Evolutionary conservation across 53 echinoderm and acorn worm species (phyloP).

Genomic region (Holothuria leucospilota): DNA sequence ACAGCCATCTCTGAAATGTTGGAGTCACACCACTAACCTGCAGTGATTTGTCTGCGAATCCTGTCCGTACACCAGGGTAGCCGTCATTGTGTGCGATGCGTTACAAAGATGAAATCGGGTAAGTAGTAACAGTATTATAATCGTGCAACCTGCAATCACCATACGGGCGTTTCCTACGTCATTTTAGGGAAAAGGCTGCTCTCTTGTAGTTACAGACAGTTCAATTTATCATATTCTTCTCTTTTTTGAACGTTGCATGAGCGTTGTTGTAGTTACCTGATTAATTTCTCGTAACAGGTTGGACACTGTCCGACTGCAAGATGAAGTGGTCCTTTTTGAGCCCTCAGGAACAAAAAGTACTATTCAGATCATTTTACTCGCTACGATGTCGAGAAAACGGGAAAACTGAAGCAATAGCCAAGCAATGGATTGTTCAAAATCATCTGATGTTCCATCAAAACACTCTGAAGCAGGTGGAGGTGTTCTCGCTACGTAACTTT

Average conservation of each 20-base stretch:
- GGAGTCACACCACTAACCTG: no score
- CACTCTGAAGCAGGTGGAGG: not conserved
- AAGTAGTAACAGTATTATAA: no score
- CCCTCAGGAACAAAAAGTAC: conserved; percentile 32
- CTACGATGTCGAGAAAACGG: conserved; percentile 45
- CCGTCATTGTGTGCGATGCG: no score
- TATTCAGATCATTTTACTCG: conserved; percentile 49
- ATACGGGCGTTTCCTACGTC: conserved; percentile 48
- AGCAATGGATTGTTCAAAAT: conserved; percentile 14
- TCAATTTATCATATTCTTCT: no score
- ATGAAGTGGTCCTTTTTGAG: conserved; percentile 31
- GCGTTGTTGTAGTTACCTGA: no score
- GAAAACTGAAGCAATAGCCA: conserved; percentile 34
- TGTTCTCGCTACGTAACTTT: no score
- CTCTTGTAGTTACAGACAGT: not conserved
- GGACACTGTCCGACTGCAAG: not conserved
- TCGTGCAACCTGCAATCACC: not conserved
- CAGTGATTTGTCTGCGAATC: no score
- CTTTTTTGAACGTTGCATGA: no score
- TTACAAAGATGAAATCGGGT: no score
- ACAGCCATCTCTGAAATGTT: no score
- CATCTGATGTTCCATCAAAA: conserved; percentile 21
- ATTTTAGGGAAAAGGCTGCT: conserved; percentile 34
- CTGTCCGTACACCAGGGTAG: no score
- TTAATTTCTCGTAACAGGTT: no score